Percentiles rank a stretch among this genome's conserved stretches.
Evolutionary conservation across 2,888 invertebrate species (phyloP).

Genomic region (Blastobasis lacticolella): DNA sequence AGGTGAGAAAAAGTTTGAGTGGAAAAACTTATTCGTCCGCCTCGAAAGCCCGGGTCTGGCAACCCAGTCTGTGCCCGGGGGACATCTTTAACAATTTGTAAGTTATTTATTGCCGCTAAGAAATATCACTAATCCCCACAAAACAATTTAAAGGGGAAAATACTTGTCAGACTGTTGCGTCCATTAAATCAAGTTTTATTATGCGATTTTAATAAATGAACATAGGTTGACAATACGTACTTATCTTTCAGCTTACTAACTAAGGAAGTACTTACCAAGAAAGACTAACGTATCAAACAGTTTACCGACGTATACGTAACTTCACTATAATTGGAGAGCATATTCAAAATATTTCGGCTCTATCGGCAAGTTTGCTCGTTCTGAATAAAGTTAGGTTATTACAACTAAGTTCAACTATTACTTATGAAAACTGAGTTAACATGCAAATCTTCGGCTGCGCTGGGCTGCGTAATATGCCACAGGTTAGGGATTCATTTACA

Average conservation of each 20-base stretch:
- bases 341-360: slow-evolving; percentile 48
- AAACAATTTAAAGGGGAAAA: slow-evolving; percentile 37
- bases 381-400: slow-evolving; percentile 46
- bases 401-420: slow-evolving; percentile 53
- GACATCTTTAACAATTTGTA: slow-evolving; percentile 68
- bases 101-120: slow-evolving; percentile 67
- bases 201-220: no score
- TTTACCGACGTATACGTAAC: slow-evolving; percentile 19
- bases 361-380: slow-evolving; percentile 49
- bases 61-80: slow-evolving; percentile 51
- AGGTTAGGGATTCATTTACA: slow-evolving; percentile 1
- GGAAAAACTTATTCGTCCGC: slow-evolving; percentile 63
- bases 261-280: no score
- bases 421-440: slow-evolving; percentile 63
- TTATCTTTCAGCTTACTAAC: no score
- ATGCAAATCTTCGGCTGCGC: slow-evolving; percentile 60
- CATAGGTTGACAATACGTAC: no score
- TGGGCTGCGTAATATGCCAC: slow-evolving; percentile 13
- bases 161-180: not conserved
- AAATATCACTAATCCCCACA: slow-evolving; percentile 68
- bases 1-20: slow-evolving; percentile 72
- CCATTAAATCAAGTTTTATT: no score
- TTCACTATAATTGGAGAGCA: slow-evolving; percentile 38
- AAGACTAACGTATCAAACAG: no score
- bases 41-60: slow-evolving; percentile 42